These are phyloP conservation scores for Knipowitschia caucasica DNA, from an alignment of 2,797 vertebrate species.

Conservation along the genomic window DNA sequence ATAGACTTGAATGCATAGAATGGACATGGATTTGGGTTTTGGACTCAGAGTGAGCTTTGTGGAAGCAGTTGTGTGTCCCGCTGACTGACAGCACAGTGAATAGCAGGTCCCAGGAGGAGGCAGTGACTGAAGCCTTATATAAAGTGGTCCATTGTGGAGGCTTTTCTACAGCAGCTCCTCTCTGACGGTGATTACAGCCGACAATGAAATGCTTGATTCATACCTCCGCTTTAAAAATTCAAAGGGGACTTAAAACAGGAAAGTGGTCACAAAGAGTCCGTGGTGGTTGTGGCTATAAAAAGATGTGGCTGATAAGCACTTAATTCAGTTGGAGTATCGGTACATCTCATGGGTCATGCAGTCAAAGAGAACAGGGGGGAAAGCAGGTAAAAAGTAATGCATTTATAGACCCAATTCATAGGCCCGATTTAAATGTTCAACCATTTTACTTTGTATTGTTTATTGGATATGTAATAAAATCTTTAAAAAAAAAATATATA, in stretches of 20 bases:
- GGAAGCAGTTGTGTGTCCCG: neutral
- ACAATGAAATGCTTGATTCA: slow-evolving; percentile 13
- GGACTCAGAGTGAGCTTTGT: neutral
- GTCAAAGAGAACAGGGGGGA: neutral
- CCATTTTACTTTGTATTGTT: no score
- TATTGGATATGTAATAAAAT: no score
- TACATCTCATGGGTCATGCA: slow-evolving; percentile 2
- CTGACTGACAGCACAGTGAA: slow-evolving; percentile 34
- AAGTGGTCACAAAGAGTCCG: slow-evolving; percentile 4
- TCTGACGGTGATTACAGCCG: slow-evolving; percentile 4
- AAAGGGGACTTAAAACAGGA: slow-evolving; percentile 1
- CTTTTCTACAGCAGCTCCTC: slow-evolving; percentile 1
- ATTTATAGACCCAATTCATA: no score
- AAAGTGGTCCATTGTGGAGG: slow-evolving; percentile 34
- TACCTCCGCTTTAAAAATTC: slow-evolving; percentile 18
- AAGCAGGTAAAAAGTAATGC: neutral
- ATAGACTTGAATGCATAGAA: no score
- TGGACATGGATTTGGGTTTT: neutral
- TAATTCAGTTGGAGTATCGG: slow-evolving; percentile 11
- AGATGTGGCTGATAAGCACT: slow-evolving; percentile 13
- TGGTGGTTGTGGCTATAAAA: neutral
- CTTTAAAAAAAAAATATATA: no score
- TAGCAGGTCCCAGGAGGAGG: slow-evolving; percentile 28
- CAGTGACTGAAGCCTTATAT: slow-evolving; percentile 30
- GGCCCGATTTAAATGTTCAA: no score